Conservation (phyloP, 2,113 vertebrate genomes). For the Scophthalmus maximus region DNA sequence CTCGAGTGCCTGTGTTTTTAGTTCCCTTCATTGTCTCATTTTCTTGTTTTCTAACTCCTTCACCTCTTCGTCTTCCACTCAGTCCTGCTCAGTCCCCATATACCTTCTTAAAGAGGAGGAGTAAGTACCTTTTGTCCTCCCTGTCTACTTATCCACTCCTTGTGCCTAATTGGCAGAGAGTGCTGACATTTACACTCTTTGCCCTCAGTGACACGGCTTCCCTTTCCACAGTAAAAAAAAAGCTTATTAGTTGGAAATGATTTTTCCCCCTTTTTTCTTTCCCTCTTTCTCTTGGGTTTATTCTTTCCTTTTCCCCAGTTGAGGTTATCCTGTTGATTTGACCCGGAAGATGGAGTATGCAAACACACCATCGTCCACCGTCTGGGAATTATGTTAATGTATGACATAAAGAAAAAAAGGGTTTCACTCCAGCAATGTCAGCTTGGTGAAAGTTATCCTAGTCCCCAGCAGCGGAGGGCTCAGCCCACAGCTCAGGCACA, state of each 20-base stretch:
- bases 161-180: conserved; percentile 71
- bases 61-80: conserved; percentile 35
- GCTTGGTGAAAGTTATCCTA: conserved; percentile 13
- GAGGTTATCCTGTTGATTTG: conserved; percentile 21
- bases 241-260: conserved; percentile 68
- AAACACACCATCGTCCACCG: not conserved
- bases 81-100: conserved; percentile 23
- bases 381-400: conserved; percentile 8
- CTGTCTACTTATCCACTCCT: conserved; percentile 40
- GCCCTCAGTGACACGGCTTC: conserved; percentile 56
- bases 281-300: not conserved
- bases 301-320: conserved; percentile 25
- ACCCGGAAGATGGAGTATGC: too few species aligned
- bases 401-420: conserved; percentile 8
- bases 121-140: conserved; percentile 59
- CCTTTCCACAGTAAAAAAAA: conserved; percentile 11
- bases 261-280: conserved; percentile 17
- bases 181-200: conserved; percentile 71
- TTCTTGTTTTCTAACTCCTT: conserved; percentile 39
- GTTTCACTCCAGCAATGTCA: not conserved
- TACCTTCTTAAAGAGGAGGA: conserved; percentile 42
- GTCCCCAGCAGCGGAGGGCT: conserved; percentile 11
- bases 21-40: conserved; percentile 30
- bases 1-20: not conserved
- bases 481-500: conserved; percentile 35